phyloP scores from a whole-genome alignment of 2,113 vertebrate genomes.

The Bos indicus region DNA sequence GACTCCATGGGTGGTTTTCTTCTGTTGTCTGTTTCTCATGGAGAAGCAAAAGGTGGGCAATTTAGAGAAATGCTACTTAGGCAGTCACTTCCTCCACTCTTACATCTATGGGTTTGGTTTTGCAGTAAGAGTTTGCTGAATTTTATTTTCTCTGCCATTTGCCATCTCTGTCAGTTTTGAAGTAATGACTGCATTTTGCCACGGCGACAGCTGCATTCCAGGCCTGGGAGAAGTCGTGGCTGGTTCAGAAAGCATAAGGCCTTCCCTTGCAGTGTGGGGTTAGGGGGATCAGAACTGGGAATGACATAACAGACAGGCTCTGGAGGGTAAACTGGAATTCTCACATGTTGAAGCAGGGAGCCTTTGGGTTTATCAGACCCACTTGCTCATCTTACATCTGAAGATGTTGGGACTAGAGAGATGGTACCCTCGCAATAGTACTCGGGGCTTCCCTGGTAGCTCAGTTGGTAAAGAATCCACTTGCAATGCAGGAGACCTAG shows the following conservation, averaged over 20 bases:
- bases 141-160: slow-evolving; percentile 29
- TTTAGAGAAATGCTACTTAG: slow-evolving; percentile 38
- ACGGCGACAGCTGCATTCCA: background rate
- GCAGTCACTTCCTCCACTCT: background rate
- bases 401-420: background rate
- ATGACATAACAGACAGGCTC: background rate
- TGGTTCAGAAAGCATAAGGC: background rate
- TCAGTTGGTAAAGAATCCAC: background rate
- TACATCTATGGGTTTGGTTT: slow-evolving; percentile 3
- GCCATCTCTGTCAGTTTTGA: slow-evolving; percentile 4
- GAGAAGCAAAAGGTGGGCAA: slow-evolving; percentile 44
- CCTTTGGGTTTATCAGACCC: background rate
- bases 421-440: background rate
- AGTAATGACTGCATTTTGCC: background rate
- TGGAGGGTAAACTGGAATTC: background rate
- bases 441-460: background rate
- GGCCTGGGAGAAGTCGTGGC: background rate
- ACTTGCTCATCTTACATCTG: background rate
- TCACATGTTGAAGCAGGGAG: background rate
- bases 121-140: background rate
- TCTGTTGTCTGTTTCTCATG: slow-evolving; percentile 49
- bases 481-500: background rate
- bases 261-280: background rate
- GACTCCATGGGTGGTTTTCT: slow-evolving; percentile 49
- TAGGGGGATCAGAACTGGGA: background rate